Base-by-base conservation (phyloP, 2,797 vertebrate genomes). In the Schizopygopsis pylzovi region DNA sequence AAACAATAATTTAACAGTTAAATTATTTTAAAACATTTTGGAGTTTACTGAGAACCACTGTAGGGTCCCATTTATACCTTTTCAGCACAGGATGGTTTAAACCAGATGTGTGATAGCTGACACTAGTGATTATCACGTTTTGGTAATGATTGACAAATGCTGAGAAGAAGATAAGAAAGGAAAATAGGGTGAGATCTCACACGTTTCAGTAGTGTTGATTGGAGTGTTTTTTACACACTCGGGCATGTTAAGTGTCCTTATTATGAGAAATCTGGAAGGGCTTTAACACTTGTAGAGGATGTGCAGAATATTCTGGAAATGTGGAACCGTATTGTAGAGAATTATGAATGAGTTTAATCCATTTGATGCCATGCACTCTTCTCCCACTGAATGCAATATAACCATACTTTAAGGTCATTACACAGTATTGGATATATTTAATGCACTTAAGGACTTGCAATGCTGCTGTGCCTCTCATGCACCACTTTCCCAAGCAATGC, bases 201-300 rank as follows among this genome's bases (percentile, higher is more conserved):
- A 73, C 76, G 49, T 81, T 45, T 12, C 68, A 47, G 28, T 15
- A 71, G 61, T 80, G 82, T 83, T 77, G 82, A 86, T 80, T 78
- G 63, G 61, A 85, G 70, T 79, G 72, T 43, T 84, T 65, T 25
- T 77, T 87, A 45, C 41, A 45, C 33, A 49, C 22, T 65, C 4
- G 16, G 54, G 47, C 67, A 61, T 61, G 10, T 37, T 47, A 63
- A 63, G 75, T 79, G 65, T 71, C 63, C 37, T 2, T 28, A 56
- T 54, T 56, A 71, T 79, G 39, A 56, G 16, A 71, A 61, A 71
- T 39, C 15, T 18, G 45, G 28, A 67, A 82, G 39, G 22, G n/a
- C 25, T 68, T 56, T 9, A 49, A 76, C 54, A 68, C 6, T 68
- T 81, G 47, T 54, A 39, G 8, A 54, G n/a, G 1, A 16, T 67